Evolutionary conservation across 1,140 invertebrate species (phyloP), one percentile per base, ranked within the genome.

Genomic region (Atta cephalotes): DNA sequence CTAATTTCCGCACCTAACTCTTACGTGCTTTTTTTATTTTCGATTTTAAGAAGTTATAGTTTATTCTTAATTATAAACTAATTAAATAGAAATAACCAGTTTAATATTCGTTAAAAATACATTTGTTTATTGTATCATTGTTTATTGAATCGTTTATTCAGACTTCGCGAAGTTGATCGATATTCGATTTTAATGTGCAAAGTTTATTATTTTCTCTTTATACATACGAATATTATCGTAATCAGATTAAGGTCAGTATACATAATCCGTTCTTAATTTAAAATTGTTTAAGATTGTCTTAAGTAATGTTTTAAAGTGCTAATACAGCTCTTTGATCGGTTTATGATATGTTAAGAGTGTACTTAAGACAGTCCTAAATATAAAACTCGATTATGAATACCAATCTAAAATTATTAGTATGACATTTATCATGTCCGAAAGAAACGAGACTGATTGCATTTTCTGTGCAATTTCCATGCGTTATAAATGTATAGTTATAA

Each of bases 401-500:
- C 39, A 10, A 9, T 7, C 39, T 10, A 10, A 45, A 31, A 74
- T 74, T n/a, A 18, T 72, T 71, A 72, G 10, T 51, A 51, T 14
- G 28, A 72, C 53, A 60, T 60, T 39, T 10, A 58, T 60, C 31
- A 76, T 35, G 12, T 12, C 28, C 53, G 31, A 21, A 21, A 56
- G 31, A 60, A 60, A 60, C 7, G 56, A 76, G 31, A 39, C 5
- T 2, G 28, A 35, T n/a, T 18, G 16, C 18, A 1, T 25, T 76
- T 60, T 60, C 56, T 39, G 10, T 14, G n/a, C 51, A 58, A 74
- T 10, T 72, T 74, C 18, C 28, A 5, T 21, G 14, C 56, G 31
- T 76, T 60, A 76, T 76, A 76, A 76, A 76, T 76, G 39, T 25
- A 25, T 25, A 25, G 21, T 25, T 25, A 25, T 25, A 25, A 25